Percentiles rank a stretch among this genome's conserved stretches.
Evolutionary conservation across 1,140 invertebrate species (phyloP).

Genomic region (Plectrocnemia conspersa): DNA sequence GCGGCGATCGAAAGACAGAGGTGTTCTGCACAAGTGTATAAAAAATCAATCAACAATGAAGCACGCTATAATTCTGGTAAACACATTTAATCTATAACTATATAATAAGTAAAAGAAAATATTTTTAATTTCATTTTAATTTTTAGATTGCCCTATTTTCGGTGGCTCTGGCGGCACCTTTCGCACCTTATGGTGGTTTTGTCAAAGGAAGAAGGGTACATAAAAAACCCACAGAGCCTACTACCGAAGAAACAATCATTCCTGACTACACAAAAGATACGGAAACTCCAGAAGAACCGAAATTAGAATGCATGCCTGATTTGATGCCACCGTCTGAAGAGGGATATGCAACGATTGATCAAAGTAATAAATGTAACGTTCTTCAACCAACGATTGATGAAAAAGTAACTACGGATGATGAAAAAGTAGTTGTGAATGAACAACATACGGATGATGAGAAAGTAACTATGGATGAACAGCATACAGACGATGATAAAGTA

Average conservation of each 20-base stretch:
- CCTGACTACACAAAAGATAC: not conserved
- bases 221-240: not conserved
- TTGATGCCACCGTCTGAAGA: not conserved
- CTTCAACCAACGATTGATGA: not conserved
- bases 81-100: not conserved
- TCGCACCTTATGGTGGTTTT: not conserved
- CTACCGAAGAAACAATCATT: not conserved
- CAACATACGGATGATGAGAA: not conserved
- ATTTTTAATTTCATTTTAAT: not conserved
- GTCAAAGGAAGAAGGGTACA: not conserved
- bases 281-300: not conserved
- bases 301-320: not conserved
- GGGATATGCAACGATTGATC: not conserved
- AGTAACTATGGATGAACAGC: no score
- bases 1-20: conserved; percentile 1
- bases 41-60: conserved; percentile 2
- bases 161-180: conserved; percentile 4
- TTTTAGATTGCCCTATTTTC: conserved; percentile 6
- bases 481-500: not conserved
- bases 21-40: not conserved
- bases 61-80: not conserved
- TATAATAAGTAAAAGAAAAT: not conserved
- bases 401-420: not conserved
- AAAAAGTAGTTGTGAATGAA: not conserved
- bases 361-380: not conserved